Percentiles rank a stretch among this genome's conserved stretches.
Conservation (phyloP, 37 sponge, comb jelly and placozoan genomes). For the Halisarca cf. caerulea region DNA sequence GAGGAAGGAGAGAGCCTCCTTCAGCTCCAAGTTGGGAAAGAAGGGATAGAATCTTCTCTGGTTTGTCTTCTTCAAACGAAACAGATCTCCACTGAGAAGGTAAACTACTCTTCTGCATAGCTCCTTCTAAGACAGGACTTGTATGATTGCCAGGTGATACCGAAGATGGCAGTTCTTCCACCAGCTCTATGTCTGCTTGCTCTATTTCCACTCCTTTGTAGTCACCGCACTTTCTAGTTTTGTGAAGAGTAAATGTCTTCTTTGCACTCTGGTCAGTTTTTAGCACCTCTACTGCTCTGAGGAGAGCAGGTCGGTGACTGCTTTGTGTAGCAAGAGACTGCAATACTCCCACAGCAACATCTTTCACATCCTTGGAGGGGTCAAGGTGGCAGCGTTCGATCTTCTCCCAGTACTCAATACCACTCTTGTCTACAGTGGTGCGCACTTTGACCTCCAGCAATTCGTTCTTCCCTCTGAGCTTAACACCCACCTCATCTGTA, state of each 20-base stretch:
- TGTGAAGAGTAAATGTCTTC: neutral
- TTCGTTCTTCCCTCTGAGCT: neutral
- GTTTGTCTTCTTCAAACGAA: neutral
- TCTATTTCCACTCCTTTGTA: slow-evolving; percentile 9
- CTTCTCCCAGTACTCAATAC: slow-evolving; percentile 35
- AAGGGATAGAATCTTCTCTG: neutral
- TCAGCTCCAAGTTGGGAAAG: neutral
- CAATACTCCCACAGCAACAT: neutral
- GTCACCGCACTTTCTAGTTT: neutral
- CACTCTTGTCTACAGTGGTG: neutral
- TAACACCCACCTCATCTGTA: slow-evolving; percentile 22
- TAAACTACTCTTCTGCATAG: no score
- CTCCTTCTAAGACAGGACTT: neutral
- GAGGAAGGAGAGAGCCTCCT: neutral
- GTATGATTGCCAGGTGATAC: no score
- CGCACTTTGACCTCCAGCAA: slow-evolving; percentile 33
- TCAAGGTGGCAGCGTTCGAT: neutral
- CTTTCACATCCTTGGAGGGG: neutral
- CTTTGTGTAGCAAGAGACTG: neutral
- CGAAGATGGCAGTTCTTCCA: neutral
- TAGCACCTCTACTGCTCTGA: neutral
- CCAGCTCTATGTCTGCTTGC: slow-evolving; percentile 31
- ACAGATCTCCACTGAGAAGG: neutral
- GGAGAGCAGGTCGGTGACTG: neutral
- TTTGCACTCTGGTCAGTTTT: neutral